Percentiles rank a stretch among this genome's conserved stretches.
phyloP scores from a whole-genome alignment of 2,113 vertebrate species.

The Sula dactylatra region DNA sequence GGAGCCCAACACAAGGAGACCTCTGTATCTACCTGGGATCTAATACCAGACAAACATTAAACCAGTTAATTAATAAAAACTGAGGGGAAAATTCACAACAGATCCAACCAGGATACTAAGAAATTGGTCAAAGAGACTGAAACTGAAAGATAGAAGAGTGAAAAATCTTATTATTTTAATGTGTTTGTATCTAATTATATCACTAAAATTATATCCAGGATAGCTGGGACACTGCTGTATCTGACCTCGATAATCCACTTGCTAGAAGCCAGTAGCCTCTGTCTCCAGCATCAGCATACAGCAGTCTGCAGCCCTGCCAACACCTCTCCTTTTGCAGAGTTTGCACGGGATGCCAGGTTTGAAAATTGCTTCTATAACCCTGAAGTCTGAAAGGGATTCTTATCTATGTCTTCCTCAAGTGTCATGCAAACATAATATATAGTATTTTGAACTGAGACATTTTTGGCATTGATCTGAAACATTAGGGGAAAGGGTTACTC shows the following conservation, averaged over 20 bases:
- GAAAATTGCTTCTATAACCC: not conserved
- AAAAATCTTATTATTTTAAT: not conserved
- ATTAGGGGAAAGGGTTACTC: not conserved
- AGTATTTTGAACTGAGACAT: not conserved
- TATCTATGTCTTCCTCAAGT: not conserved
- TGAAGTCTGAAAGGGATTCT: not conserved
- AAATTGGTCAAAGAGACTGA: not conserved
- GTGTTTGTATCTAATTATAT: not conserved
- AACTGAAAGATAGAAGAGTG: not conserved
- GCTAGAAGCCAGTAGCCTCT: not conserved
- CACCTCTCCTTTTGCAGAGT: not conserved
- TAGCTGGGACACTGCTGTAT: not conserved
- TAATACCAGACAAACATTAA: not conserved
- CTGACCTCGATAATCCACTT: not conserved
- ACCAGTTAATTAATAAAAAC: not conserved
- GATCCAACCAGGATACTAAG: not conserved
- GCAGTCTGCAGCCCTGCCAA: not conserved
- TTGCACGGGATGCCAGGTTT: not conserved
- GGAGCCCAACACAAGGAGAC: not conserved
- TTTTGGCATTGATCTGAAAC: not conserved
- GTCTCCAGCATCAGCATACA: not conserved
- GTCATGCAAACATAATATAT: not conserved
- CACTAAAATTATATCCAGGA: not conserved
- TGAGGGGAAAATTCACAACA: not conserved
- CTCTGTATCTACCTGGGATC: not conserved